These are phyloP conservation scores for Zygothrica quintamaculata DNA, from an alignment of 2,888 invertebrate species.

Conservation along the genomic window DNA sequence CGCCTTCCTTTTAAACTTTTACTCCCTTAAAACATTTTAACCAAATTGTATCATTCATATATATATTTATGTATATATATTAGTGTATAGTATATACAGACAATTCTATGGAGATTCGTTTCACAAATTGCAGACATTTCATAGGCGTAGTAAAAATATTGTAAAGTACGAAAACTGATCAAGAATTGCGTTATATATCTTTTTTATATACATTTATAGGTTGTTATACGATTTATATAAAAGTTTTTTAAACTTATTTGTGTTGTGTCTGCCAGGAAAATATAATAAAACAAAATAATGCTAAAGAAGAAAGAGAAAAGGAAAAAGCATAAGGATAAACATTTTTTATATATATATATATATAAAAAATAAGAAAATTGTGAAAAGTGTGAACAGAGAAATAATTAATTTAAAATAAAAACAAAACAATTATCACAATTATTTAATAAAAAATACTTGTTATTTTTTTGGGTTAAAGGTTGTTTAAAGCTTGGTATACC, in stretches of 20 bases:
- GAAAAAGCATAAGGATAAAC: conserved; percentile 27
- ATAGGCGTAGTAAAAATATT: conserved; percentile 53
- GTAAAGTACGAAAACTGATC: conserved; percentile 30
- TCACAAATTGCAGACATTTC: conserved; percentile 13
- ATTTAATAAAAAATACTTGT: no score
- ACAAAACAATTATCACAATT: conserved; percentile 45
- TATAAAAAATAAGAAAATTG: no score
- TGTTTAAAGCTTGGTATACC: no score
- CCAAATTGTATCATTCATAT: conserved; percentile 44
- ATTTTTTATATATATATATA: conserved; percentile 21
- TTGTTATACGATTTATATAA: conserved; percentile 63
- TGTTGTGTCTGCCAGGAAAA: conserved; percentile 45
- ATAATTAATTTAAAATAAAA: no score
- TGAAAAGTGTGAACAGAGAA: no score
- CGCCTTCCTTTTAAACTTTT: no score
- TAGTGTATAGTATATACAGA: conserved; percentile 38
- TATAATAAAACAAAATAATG: not conserved
- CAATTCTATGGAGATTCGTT: not conserved
- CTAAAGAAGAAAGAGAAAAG: conserved; percentile 24
- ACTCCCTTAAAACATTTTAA: conserved; percentile 44
- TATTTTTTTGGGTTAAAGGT: no score
- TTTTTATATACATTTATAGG: conserved; percentile 80
- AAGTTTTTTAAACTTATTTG: conserved; percentile 47
- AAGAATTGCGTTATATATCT: conserved; percentile 39
- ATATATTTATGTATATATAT: conserved; percentile 36